phyloP scores from a whole-genome alignment of 2,888 invertebrate species.

The Arrhopalites spinosus region DNA sequence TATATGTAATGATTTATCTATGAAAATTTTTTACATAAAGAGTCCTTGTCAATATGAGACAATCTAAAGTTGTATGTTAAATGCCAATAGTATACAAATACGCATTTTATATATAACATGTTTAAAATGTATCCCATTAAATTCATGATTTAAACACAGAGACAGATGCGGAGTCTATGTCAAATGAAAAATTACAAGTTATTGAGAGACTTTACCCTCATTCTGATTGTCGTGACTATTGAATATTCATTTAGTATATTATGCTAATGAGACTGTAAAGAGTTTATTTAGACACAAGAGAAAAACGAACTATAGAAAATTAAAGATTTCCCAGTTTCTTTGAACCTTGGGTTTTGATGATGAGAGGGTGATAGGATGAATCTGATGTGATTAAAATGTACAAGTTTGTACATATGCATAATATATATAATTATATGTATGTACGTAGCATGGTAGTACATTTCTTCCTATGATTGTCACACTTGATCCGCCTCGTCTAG shows the following conservation, averaged over 20 bases:
- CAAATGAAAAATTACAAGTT: no score
- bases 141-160: no score
- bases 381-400: background rate
- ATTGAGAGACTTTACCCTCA: no score
- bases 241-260: no score
- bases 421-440: background rate
- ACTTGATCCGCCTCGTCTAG: background rate
- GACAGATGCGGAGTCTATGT: no score
- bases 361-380: background rate
- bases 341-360: background rate
- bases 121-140: no score
- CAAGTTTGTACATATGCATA: background rate
- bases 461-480: background rate
- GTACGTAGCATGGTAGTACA: background rate
- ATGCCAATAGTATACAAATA: no score
- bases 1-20: background rate
- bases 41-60: no score
- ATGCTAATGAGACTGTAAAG: background rate
- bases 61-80: no score
- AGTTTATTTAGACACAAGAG: background rate
- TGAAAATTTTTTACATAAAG: no score
- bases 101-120: no score
- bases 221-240: no score
- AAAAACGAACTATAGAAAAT: background rate
- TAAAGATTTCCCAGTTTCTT: conserved; percentile 1